Conservation (phyloP, 2,797 vertebrate genomes). For the Poeciliopsis gracilis region DNA sequence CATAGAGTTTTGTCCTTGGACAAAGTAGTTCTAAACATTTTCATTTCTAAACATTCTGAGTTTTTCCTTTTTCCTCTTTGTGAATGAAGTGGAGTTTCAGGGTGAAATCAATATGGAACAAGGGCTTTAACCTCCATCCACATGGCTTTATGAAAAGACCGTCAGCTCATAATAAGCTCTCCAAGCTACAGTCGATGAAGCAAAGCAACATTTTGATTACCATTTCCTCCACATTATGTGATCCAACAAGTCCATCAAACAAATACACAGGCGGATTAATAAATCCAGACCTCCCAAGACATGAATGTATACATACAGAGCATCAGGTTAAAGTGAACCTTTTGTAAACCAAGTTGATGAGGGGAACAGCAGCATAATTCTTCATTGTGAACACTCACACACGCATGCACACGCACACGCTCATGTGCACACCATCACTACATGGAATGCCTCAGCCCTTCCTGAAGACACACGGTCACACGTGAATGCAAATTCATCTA, state of each 20-base stretch:
- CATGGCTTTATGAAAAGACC: constrained; percentile 21
- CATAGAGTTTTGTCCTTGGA: too few relatives aligned
- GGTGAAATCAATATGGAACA: constrained; percentile 34
- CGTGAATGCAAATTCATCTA: constrained; percentile 54
- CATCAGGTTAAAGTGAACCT: constrained; percentile 40
- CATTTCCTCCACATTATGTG: constrained; percentile 11
- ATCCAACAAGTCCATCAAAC: constrained; percentile 39
- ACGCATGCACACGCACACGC: neutral
- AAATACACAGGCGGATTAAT: constrained; percentile 54
- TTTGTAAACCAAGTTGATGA: constrained; percentile 68
- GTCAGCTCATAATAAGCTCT: constrained; percentile 28
- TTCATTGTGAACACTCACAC: constrained; percentile 21
- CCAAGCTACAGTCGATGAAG: constrained; percentile 23
- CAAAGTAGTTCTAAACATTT: too few relatives aligned
- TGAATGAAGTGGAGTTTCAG: constrained; percentile 39
- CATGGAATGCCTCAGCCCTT: constrained; percentile 10
- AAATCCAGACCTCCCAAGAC: constrained; percentile 42
- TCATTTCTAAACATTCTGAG: neutral
- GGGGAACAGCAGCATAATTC: constrained; percentile 65
- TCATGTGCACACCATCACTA: constrained; percentile 27
- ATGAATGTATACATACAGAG: constrained; percentile 29
- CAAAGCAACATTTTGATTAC: constrained; percentile 18
- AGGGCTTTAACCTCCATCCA: constrained; percentile 34
- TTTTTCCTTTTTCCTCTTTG: neutral
- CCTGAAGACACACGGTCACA: constrained; percentile 9